These are phyloP conservation scores for Callinectes sapidus DNA, from an alignment of 2,888 invertebrate genomes.

Conservation along the genomic window DNA sequence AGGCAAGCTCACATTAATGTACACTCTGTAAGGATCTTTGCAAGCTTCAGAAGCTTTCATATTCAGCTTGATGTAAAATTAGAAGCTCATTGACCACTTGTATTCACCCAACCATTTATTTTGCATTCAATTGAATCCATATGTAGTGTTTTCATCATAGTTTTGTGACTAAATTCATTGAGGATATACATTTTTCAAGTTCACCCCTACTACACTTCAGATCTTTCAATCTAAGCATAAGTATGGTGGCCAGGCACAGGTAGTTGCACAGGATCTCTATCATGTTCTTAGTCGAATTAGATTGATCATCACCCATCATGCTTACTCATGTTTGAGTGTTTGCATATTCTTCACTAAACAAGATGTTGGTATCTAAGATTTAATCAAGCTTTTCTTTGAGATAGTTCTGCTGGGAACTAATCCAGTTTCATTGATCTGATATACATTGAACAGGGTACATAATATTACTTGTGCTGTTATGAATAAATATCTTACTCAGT, in stretches of 20 bases:
- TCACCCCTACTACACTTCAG: neutral
- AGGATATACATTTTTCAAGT: neutral
- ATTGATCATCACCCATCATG: neutral
- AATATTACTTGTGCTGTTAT: neutral
- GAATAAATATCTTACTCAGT: neutral
- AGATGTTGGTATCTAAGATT: neutral
- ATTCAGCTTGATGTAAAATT: neutral
- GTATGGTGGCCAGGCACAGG: neutral
- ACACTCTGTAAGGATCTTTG: neutral
- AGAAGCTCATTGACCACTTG: neutral
- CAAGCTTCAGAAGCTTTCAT: neutral
- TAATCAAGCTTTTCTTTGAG: neutral
- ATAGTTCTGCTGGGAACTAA: neutral
- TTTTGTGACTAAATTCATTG: neutral
- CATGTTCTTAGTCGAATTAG: neutral
- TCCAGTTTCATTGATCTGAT: slow-evolving; percentile 21
- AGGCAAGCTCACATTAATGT: slow-evolving; percentile 6
- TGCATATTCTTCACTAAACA: neutral
- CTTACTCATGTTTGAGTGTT: neutral
- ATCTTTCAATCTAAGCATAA: neutral
- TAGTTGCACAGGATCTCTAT: neutral
- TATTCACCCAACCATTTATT: neutral
- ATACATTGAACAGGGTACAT: slow-evolving; percentile 16
- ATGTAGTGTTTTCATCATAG: neutral
- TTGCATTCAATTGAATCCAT: neutral